phyloP scores from a whole-genome alignment of 2,888 invertebrate species.

The Deladenus siricidicola region DNA sequence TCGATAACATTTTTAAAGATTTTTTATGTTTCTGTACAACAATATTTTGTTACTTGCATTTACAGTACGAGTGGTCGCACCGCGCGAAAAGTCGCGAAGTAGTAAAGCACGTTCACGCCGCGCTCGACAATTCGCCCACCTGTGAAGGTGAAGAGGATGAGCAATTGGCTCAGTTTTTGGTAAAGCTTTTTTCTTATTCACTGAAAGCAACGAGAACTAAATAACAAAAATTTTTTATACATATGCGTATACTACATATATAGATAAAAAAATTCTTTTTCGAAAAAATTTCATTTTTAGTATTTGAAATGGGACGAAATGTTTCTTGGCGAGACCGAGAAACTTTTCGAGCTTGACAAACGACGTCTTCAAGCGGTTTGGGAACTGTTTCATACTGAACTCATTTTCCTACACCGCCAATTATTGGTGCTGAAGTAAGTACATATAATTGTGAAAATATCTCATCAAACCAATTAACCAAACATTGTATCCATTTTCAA shows the following conservation, averaged over 20 bases:
- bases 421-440: conserved; percentile 60
- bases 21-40: no score
- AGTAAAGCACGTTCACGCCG: conserved; percentile 50
- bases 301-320: conserved; percentile 44
- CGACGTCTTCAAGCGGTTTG: conserved; percentile 59
- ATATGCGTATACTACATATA: no score
- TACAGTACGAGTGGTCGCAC: conserved; percentile 59
- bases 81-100: conserved; percentile 54
- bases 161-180: conserved; percentile 44
- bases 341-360: conserved; percentile 28
- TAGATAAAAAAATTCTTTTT: neutral
- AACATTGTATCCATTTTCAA: no score
- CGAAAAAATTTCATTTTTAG: no score
- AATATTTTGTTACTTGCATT: no score
- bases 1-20: no score
- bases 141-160: conserved; percentile 46
- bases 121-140: conserved; percentile 43
- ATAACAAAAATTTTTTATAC: no score
- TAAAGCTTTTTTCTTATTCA: conserved; percentile 17
- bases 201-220: neutral
- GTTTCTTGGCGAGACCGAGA: conserved; percentile 32
- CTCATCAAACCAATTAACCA: conserved; percentile 58
- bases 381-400: conserved; percentile 63
- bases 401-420: conserved; percentile 62
- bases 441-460: no score